phyloP scores from a whole-genome alignment of 2,113 vertebrate species.

The Alligator mississippiensis region DNA sequence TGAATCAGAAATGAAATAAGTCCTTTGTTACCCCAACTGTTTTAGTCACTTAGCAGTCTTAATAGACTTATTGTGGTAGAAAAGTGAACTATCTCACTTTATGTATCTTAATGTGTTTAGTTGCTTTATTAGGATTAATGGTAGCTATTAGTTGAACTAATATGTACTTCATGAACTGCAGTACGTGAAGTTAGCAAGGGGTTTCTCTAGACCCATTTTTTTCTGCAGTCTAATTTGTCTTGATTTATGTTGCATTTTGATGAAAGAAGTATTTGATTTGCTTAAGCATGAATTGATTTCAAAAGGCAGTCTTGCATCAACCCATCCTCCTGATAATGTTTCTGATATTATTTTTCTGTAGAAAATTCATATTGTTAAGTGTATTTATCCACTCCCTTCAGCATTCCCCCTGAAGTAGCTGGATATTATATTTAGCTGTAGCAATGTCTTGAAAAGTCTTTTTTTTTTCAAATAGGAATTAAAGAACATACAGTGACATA shows the following conservation, averaged over 20 bases:
- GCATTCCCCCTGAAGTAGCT: not conserved
- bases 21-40: not conserved
- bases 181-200: fast-evolving
- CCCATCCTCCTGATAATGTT: not conserved
- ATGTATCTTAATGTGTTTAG: not conserved
- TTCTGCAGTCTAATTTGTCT: slow-evolving; percentile 9
- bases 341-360: not conserved
- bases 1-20: not conserved
- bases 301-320: not conserved
- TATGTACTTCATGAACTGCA: not conserved
- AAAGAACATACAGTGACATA: not conserved
- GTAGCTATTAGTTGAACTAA: not conserved
- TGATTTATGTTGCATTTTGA: not conserved
- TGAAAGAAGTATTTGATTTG: slow-evolving; percentile 1
- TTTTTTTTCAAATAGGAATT: not conserved
- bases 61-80: not conserved
- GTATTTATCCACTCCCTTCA: not conserved
- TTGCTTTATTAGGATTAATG: not conserved
- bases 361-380: slow-evolving; percentile 2
- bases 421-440: not conserved
- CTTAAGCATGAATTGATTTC: not conserved
- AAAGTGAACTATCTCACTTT: not conserved
- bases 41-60: not conserved
- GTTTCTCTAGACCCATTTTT: slow-evolving; percentile 6
- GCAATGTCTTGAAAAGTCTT: not conserved